A percentile compares a stretch with the other conserved stretches of the same genome.
Conservation (phyloP, 2,888 invertebrate genomes). For the Stenoptilia bipunctidactyla region DNA sequence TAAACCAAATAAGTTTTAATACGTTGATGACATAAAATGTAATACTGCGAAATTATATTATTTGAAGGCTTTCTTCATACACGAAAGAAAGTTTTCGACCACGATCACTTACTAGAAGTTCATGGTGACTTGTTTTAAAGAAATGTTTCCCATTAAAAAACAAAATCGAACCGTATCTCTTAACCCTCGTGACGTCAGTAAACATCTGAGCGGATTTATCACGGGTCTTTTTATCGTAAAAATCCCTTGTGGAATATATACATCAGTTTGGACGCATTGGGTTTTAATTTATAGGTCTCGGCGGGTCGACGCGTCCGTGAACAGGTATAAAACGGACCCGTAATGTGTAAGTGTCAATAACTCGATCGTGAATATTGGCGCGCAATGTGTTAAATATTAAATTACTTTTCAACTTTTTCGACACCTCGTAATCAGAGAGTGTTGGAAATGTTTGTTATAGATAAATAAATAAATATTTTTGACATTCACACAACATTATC, state of each 20-base stretch:
- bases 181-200: neutral
- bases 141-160: neutral
- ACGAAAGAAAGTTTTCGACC: too few species aligned
- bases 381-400: slow-evolving; percentile 16
- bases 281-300: slow-evolving; percentile 30
- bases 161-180: neutral
- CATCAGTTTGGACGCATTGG: slow-evolving; percentile 22
- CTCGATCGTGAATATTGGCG: slow-evolving; percentile 12
- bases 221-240: slow-evolving; percentile 31
- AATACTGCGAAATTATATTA: too few species aligned
- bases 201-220: slow-evolving; percentile 22
- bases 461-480: too few species aligned
- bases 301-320: slow-evolving; percentile 17
- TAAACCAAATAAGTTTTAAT: too few species aligned
- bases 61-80: too few species aligned
- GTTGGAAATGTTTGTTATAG: too few species aligned
- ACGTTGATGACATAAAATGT: too few species aligned
- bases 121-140: neutral
- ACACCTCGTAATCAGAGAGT: too few species aligned
- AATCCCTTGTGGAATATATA: slow-evolving; percentile 28
- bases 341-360: slow-evolving; percentile 9
- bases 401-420: too few species aligned
- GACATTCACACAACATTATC: too few species aligned
- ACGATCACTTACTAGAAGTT: neutral
- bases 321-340: slow-evolving; percentile 15